phyloP scores from a whole-genome alignment of 2,797 vertebrate species.

The Molossus alvarezi region DNA sequence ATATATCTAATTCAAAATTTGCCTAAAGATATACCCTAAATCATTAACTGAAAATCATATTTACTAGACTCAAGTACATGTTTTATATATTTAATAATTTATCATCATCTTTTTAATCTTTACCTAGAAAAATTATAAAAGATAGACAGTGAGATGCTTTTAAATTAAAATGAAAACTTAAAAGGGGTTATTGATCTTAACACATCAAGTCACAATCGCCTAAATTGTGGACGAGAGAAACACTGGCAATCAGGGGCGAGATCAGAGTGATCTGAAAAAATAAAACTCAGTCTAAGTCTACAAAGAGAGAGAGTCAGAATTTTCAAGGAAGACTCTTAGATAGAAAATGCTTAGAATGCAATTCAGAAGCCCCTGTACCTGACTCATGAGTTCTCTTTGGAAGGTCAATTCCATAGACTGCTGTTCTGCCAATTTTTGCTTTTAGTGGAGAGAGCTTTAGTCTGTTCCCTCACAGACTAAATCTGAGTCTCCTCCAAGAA shows the following conservation, averaged over 20 bases:
- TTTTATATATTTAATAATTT: neutral
- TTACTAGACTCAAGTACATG: neutral
- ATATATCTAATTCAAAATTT: neutral
- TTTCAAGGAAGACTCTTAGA: neutral
- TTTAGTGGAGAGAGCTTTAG: neutral
- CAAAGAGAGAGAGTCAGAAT: neutral
- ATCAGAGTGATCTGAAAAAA: conserved; percentile 45
- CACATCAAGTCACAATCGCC: neutral
- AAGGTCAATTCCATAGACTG: neutral
- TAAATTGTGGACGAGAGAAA: neutral
- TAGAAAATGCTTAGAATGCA: neutral
- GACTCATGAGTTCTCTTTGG: neutral
- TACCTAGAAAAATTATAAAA: neutral
- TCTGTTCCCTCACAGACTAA: neutral
- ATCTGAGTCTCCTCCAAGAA: neutral
- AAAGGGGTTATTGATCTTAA: conserved; percentile 55
- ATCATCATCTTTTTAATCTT: neutral
- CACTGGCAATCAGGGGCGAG: neutral
- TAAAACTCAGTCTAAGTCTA: neutral
- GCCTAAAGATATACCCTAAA: neutral
- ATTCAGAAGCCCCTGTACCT: neutral
- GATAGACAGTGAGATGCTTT: neutral
- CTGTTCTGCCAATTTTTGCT: neutral
- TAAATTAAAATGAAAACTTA: conserved; percentile 48
- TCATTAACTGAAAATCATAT: neutral